phyloP scores from a whole-genome alignment of 2,797 vertebrate species.

The Pteropus rufus region DNA sequence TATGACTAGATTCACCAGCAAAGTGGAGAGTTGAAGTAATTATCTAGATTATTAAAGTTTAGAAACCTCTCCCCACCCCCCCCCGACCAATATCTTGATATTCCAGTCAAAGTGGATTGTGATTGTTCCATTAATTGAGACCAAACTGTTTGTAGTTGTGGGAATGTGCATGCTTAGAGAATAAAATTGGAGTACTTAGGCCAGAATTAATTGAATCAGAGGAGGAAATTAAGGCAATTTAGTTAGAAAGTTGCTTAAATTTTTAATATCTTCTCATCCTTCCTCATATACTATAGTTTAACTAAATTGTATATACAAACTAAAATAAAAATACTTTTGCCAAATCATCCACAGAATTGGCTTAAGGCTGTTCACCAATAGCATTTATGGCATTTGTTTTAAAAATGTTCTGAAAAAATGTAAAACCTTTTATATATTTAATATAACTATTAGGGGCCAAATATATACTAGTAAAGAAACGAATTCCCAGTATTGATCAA shows the following conservation, averaged over 20 bases:
- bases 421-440: background rate
- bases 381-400: background rate
- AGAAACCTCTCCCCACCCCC: slow-evolving; percentile 4
- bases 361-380: background rate
- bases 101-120: slow-evolving; percentile 8
- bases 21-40: slow-evolving; percentile 60
- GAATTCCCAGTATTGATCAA: background rate
- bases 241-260: slow-evolving; percentile 27
- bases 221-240: slow-evolving; percentile 30
- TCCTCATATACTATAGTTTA: background rate
- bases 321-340: background rate
- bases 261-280: slow-evolving; percentile 14
- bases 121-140: slow-evolving; percentile 58
- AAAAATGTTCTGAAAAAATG: background rate
- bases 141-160: slow-evolving; percentile 20
- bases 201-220: slow-evolving; percentile 32
- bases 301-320: background rate
- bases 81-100: background rate
- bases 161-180: background rate
- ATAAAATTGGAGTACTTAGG: slow-evolving; percentile 27
- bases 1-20: slow-evolving; percentile 53
- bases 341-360: background rate
- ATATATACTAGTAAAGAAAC: background rate
- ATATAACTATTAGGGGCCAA: background rate
- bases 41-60: slow-evolving; percentile 68